Percentiles rank a stretch among this genome's conserved stretches.
Conservation (phyloP, 2,797 vertebrate genomes). For the Argentina silus region DNA sequence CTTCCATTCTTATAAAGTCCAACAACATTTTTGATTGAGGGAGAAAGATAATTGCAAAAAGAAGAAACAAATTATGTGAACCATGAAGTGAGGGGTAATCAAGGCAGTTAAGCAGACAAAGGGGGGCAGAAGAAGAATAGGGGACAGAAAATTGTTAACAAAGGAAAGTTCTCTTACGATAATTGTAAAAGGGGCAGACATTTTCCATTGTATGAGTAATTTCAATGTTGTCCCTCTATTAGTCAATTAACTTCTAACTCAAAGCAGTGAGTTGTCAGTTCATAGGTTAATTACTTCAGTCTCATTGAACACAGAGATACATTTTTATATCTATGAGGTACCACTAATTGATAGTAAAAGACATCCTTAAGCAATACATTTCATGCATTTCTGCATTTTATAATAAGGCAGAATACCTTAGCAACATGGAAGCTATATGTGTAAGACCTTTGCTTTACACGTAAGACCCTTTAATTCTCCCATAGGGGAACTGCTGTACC, state of each 20-base stretch:
- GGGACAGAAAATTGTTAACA: background rate
- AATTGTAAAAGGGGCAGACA: background rate
- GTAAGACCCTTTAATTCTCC: constrained; percentile 44
- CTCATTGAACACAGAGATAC: constrained; percentile 34
- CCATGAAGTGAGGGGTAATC: background rate
- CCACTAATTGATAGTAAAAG: constrained; percentile 47
- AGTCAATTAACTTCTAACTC: background rate
- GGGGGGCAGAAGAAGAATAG: background rate
- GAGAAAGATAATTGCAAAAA: background rate
- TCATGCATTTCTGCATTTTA: constrained; percentile 69
- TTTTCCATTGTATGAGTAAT: background rate
- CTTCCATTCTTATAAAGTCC: background rate
- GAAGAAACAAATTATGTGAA: background rate
- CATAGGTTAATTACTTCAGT: constrained; percentile 54
- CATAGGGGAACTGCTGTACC: constrained; percentile 61
- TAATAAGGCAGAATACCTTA: constrained; percentile 56
- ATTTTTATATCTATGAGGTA: constrained; percentile 47
- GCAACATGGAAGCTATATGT: constrained; percentile 54
- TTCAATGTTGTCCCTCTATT: background rate
- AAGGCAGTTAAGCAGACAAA: background rate
- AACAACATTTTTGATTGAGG: background rate
- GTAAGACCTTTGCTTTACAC: constrained; percentile 52
- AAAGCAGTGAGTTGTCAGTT: constrained; percentile 27
- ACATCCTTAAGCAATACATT: constrained; percentile 47
- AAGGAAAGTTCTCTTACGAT: background rate